These are phyloP conservation scores for Epistrophella euchroma DNA, from an alignment of 2,888 invertebrate species.

Conservation along the genomic window DNA sequence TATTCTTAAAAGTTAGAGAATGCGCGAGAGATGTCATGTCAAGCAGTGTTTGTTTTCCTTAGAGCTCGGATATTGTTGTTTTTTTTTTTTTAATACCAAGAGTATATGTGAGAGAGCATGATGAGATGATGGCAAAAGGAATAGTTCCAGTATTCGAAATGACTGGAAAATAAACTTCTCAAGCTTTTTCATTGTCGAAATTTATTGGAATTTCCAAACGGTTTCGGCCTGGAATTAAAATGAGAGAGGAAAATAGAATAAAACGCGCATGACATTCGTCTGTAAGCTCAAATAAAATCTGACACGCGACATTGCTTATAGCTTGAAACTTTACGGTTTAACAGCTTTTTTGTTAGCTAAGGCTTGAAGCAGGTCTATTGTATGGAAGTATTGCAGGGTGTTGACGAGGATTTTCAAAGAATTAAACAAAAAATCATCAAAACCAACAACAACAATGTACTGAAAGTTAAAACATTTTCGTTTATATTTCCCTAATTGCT, in stretches of 20 bases:
- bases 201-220: constrained; percentile 54
- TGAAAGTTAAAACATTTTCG: constrained; percentile 42
- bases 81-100: constrained; percentile 33
- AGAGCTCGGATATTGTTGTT: constrained; percentile 43
- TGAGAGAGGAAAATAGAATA: constrained; percentile 14
- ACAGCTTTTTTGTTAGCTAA: constrained; percentile 74
- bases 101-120: constrained; percentile 16
- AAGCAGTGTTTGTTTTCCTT: constrained; percentile 55
- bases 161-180: constrained; percentile 57
- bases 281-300: constrained; percentile 61
- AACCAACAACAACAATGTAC: constrained; percentile 9
- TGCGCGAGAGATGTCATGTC: constrained; percentile 62
- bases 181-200: constrained; percentile 72
- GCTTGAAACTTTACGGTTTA: constrained; percentile 64
- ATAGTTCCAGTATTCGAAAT: constrained; percentile 64
- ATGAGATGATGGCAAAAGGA: constrained; percentile 31
- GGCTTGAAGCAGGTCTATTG: constrained; percentile 47
- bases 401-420: constrained; percentile 31
- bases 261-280: constrained; percentile 63
- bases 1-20: constrained; percentile 48
- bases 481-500: constrained; percentile 68
- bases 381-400: constrained; percentile 19
- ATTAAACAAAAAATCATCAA: constrained; percentile 37
- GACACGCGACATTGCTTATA: constrained; percentile 58
- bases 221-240: constrained; percentile 23